Evolutionary conservation across 2,888 invertebrate species (phyloP).

Genomic region (Lottia gigantea): DNA sequence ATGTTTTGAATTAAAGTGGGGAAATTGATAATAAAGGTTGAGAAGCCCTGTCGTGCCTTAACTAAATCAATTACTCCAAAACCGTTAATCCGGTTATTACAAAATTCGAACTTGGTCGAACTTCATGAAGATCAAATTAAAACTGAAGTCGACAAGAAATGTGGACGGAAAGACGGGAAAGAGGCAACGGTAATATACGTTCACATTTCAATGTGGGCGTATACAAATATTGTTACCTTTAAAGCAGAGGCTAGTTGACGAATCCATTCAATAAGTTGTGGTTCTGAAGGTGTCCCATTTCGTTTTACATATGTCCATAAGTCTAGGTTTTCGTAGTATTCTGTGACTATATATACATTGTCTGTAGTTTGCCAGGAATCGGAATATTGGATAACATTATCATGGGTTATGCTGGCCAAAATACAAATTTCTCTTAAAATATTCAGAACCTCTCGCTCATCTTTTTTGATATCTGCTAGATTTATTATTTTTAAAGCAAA

Average conservation of each 20-base stretch:
- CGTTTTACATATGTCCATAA: neutral
- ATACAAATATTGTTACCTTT: neutral
- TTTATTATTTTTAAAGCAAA: neutral
- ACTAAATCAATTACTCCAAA: no score
- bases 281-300: neutral
- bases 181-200: no score
- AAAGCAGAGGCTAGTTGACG: neutral
- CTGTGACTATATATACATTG: neutral
- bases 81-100: no score
- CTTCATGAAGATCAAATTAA: no score
- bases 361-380: neutral
- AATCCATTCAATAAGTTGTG: neutral
- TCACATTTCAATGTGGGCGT: neutral
- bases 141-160: no score
- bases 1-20: no score
- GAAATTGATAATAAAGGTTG: no score
- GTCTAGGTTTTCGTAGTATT: neutral
- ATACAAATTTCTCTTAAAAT: neutral
- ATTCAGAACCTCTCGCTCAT: neutral
- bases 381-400: neutral
- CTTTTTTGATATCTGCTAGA: neutral
- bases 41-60: no score
- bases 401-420: neutral
- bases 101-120: no score
- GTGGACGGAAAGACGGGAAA: no score